A percentile compares a stretch with the other conserved stretches of the same genome.
These are phyloP conservation scores for Sander lucioperca DNA, from an alignment of 2,113 vertebrate species.

Conservation along the genomic window DNA sequence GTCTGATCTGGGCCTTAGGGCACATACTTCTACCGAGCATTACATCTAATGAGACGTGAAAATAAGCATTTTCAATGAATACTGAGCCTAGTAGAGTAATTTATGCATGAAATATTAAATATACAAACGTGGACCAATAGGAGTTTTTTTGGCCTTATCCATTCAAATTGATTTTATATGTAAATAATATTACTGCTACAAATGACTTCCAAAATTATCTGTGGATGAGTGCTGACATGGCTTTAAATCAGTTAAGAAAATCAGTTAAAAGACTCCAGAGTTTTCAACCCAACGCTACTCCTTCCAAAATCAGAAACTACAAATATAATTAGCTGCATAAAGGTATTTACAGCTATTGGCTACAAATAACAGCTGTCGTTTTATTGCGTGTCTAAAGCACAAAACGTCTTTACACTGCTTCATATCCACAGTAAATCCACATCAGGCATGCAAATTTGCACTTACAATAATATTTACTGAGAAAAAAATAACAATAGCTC, in stretches of 20 bases:
- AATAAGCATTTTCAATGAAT: not conserved
- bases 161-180: not conserved
- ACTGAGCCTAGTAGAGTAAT: too few relatives aligned
- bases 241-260: not conserved
- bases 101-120: not conserved
- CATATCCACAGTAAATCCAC: not conserved
- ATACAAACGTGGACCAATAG: not conserved
- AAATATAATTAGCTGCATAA: not conserved
- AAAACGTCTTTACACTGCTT: not conserved
- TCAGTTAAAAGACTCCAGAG: too few relatives aligned
- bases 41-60: not conserved
- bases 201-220: not conserved
- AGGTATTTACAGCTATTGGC: not conserved
- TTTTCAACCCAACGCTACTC: not conserved
- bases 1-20: too few relatives aligned
- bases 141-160: not conserved
- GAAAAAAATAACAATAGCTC: not conserved
- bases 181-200: not conserved
- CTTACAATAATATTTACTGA: not conserved
- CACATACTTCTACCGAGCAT: not conserved
- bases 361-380: not conserved
- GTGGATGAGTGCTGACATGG: not conserved
- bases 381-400: not conserved
- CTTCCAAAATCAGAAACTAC: not conserved
- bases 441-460: not conserved